Conservation (phyloP, 2,797 vertebrate species). For the Tympanoctomys barrerae region DNA sequence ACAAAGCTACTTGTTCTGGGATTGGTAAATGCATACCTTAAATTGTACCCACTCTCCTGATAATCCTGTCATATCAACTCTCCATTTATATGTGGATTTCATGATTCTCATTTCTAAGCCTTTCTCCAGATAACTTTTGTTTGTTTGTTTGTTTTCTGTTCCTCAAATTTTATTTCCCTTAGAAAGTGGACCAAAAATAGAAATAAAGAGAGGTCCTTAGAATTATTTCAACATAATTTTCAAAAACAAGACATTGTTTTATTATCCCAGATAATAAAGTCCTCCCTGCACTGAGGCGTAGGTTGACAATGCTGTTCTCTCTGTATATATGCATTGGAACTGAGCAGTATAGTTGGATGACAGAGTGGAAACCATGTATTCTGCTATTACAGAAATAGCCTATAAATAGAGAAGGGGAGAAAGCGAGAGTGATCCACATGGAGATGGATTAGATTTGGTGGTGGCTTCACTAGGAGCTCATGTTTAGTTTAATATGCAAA, state of each 20-base stretch:
- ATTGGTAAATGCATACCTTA: not conserved
- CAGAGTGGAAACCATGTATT: not conserved
- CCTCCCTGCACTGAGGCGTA: not conserved
- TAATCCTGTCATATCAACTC: not conserved
- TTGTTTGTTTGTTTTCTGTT: slow-evolving; percentile 20
- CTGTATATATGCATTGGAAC: not conserved
- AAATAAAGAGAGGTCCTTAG: slow-evolving; percentile 48
- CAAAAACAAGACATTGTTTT: slow-evolving; percentile 63
- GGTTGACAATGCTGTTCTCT: not conserved
- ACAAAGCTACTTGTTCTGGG: not conserved
- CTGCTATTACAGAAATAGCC: not conserved
- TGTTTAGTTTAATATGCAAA: not conserved
- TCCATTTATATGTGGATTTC: not conserved
- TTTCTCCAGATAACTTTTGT: slow-evolving; percentile 63
- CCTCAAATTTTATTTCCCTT: slow-evolving; percentile 73
- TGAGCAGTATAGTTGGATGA: not conserved
- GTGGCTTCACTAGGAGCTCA: not conserved
- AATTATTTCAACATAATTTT: slow-evolving; percentile 77
- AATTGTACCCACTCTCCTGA: not conserved
- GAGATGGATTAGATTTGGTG: not conserved
- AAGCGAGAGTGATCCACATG: not conserved
- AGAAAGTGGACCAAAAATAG: slow-evolving; percentile 31
- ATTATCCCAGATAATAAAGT: not conserved
- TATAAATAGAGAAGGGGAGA: not conserved
- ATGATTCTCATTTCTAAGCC: not conserved